Evolutionary conservation across 2,797 vertebrate genomes (phyloP).

Genomic region (Pangasius larnaudii): DNA sequence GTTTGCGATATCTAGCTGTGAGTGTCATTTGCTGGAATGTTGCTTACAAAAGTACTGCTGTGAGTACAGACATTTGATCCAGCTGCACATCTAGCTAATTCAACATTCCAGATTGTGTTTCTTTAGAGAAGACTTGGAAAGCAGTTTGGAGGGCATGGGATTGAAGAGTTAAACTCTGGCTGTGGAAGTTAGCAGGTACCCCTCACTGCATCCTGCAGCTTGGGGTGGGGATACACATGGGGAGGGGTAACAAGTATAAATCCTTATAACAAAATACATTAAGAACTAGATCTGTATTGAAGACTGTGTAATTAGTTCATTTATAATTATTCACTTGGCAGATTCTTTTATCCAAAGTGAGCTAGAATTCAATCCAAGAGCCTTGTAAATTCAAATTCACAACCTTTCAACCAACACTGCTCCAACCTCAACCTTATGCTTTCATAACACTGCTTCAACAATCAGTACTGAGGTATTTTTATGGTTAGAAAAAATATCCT

Average conservation of each 20-base stretch:
- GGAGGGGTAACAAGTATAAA: not conserved
- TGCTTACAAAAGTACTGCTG: slow-evolving; percentile 22
- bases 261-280: not conserved
- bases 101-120: slow-evolving; percentile 11
- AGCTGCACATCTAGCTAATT: slow-evolving; percentile 2
- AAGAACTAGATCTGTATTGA: not conserved
- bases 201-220: not conserved
- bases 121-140: not conserved
- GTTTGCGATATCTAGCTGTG: not conserved
- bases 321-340: not conserved
- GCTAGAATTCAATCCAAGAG: not conserved
- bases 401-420: not conserved
- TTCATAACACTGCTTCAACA: not conserved
- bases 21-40: slow-evolving; percentile 3
- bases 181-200: not conserved
- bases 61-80: slow-evolving; percentile 12
- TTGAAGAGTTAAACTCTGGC: not conserved
- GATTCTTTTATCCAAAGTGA: not conserved
- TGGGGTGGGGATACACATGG: not conserved
- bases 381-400: not conserved
- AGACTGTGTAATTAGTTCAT: not conserved
- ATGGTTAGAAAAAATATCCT: not conserved
- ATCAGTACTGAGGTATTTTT: not conserved
- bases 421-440: not conserved
- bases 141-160: not conserved